Base-by-base conservation (phyloP, 2,797 vertebrate genomes). In the Lepilemur ruficaudatus region DNA sequence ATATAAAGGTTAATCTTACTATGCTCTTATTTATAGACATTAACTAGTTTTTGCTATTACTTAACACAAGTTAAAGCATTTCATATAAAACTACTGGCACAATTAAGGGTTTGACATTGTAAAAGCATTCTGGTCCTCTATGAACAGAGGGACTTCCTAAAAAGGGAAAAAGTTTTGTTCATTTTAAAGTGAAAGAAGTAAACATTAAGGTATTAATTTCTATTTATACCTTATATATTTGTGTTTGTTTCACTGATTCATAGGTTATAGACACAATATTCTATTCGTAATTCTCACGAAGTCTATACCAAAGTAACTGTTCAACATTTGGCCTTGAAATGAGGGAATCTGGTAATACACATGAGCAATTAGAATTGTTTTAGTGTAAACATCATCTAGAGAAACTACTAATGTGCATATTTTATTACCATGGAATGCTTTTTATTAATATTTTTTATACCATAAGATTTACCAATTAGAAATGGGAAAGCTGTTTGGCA, bases 391-490 rank as follows among this genome's bases (percentile, higher is more conserved):
- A 72, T 59, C 69, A 15, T 69, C 38, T 91, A 52, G 2, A 89
- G 38, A 92, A 91, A 67, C 35, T 61, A 88, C 25, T 69, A 61
- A 61, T n/a, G 14, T 41, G 69, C 18, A 14, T 41, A 84, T 91
- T 85, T 78, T 35, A 85, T 67, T 84, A 78, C n/a, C 14, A 55
- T 8, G 7, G 72, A 48, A 52, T 61, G 30, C 9, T 76, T 32
- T 75, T 87, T 50, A 82, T 72, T 90, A 25, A 25, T 28, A 20
- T 70, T 41, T 41, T 76, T 92, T 32, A 28, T 65, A 73, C 41
- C 35, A 35, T 38, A 23, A 9, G 20, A 86, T 82, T 95, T 96
- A 94, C 32, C 52, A 65, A 25, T 81, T 96, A 87, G 57, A 61
- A 92, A 69, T 55, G 55, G 43, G 4, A 91, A 89, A 79, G 11